Evolutionary conservation across 1,140 invertebrate genomes (phyloP), one percentile per base, ranked within the genome.

Genomic region (Glossosoma conforme): DNA sequence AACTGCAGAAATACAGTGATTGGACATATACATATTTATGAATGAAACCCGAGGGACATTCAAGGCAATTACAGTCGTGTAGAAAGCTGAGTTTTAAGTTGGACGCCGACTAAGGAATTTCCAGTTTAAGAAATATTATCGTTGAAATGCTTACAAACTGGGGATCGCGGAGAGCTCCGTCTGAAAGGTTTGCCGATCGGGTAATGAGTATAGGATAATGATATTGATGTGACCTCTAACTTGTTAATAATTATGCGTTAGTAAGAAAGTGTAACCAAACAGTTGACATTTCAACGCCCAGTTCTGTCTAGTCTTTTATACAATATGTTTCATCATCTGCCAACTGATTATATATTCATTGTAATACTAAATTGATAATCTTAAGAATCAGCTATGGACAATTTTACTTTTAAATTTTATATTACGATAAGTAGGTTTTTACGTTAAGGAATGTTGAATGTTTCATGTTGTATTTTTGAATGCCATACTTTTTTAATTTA

Each of bases 301-400:
- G 45, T 58, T 56, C 54, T 52, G 43, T 58, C 56, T 58, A 58
- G 56, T 58, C 56, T 50, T 53, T 50, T 57, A 55, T 45, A 47
- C 43, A 45, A 32, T 52, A 52, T 40, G n/a, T 25, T 28, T 35
- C 22, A 44, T 52, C 44, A 32, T 35, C 21, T 32, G 24, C 43
- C 36, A 22, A 52, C 37, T 45, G 13, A 42, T 51, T 51, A 42
- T 43, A 41, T 3, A 42, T 42, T 21, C 13, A 4, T 42, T 42
- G 10, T 17, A 38, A 38, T 18, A 18, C n/a, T n/a, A n/a, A n/a
- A 38, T 42, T 10, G 40, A 22, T 25, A 42, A 25, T 42, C 11
- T n/a, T 22, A 13, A 13, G 8, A 13, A 22, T 42, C 25, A 13
- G 21, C 40, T 9, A 21, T 13, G n/a, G 40, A 21, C 20, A 42